These are phyloP conservation scores for Prenolepis imparis DNA, from an alignment of 2,888 invertebrate genomes.

Conservation along the genomic window DNA sequence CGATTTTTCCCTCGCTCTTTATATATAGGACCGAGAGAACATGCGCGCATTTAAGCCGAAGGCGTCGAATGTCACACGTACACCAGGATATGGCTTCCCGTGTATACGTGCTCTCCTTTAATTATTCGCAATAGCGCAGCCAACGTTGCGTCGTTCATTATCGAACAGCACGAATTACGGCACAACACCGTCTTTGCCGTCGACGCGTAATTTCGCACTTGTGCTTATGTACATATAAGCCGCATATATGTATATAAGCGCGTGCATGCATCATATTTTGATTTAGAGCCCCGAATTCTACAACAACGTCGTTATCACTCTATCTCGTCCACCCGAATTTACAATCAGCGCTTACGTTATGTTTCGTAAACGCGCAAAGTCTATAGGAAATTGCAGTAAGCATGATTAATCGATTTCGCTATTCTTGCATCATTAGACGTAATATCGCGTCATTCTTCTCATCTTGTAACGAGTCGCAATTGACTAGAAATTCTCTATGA, in stretches of 20 bases:
- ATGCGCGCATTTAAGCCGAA: not conserved
- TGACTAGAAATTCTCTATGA: slow-evolving; percentile 4
- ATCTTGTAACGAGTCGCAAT: not conserved
- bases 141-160: slow-evolving; percentile 35
- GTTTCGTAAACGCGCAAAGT: slow-evolving; percentile 18
- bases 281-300: slow-evolving; percentile 7
- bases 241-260: not conserved
- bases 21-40: not conserved
- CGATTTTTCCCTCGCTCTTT: not conserved
- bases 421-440: slow-evolving; percentile 15
- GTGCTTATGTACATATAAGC: not conserved
- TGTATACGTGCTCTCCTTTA: not conserved
- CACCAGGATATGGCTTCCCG: not conserved
- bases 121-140: slow-evolving; percentile 36
- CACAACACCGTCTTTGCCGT: not conserved
- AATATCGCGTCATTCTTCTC: slow-evolving; percentile 14
- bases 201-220: slow-evolving; percentile 28
- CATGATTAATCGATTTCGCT: slow-evolving; percentile 24
- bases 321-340: not conserved
- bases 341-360: no score
- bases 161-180: slow-evolving; percentile 37
- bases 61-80: not conserved
- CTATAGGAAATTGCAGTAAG: not conserved
- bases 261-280: not conserved
- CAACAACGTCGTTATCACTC: not conserved